phyloP scores from a whole-genome alignment of 2,888 invertebrate genomes.

The Tachystola acroxantha region DNA sequence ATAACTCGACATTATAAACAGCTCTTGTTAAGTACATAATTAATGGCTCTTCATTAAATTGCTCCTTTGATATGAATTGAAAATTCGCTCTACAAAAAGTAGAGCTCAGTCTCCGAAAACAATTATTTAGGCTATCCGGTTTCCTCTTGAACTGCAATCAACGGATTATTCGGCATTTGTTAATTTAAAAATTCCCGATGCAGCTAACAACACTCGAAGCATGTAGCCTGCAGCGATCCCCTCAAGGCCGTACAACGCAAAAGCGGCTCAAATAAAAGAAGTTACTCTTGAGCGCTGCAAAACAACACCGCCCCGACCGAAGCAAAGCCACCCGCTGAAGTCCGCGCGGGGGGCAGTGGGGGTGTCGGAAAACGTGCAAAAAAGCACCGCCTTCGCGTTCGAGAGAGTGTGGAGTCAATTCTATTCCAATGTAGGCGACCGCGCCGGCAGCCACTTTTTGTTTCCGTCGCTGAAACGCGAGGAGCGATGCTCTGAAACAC shows the following conservation, averaged over 20 bases:
- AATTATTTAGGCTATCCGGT: slow-evolving; percentile 10
- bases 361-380: slow-evolving; percentile 57
- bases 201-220: slow-evolving; percentile 69
- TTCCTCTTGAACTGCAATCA: slow-evolving; percentile 39
- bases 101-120: no score
- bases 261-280: slow-evolving; percentile 76
- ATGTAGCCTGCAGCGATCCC: slow-evolving; percentile 63
- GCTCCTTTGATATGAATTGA: no score
- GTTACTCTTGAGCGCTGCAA: slow-evolving; percentile 75
- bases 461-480: slow-evolving; percentile 74
- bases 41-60: no score
- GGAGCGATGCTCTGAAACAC: slow-evolving; percentile 73
- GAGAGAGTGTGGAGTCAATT: slow-evolving; percentile 78
- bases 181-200: slow-evolving; percentile 73
- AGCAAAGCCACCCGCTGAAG: slow-evolving; percentile 78
- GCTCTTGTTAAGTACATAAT: no score
- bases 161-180: slow-evolving; percentile 58
- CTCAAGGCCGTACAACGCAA: slow-evolving; percentile 71
- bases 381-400: slow-evolving; percentile 72
- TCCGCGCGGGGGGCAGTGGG: slow-evolving; percentile 49
- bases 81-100: no score
- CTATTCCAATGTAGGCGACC: slow-evolving; percentile 78
- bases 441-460: slow-evolving; percentile 74
- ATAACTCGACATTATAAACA: no score
- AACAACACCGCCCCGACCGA: slow-evolving; percentile 74